Conservation (phyloP, 2,113 vertebrate species). For the Petrocephalus zakoni region DNA sequence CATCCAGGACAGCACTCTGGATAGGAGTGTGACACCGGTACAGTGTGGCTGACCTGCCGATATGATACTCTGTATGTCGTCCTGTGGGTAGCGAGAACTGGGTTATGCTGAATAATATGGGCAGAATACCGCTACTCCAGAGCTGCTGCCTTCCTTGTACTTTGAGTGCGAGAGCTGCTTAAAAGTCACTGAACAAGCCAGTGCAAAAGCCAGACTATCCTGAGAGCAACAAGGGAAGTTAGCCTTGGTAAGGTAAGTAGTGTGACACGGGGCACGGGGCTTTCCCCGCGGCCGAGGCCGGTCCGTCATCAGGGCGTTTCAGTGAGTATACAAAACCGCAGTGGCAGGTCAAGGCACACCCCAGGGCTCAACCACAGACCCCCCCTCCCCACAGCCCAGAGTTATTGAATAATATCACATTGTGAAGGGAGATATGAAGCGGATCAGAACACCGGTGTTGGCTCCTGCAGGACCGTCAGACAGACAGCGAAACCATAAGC, state of each 20-base stretch:
- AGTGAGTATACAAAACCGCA: not conserved
- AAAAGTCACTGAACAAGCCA: not conserved
- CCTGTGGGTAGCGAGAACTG: slow-evolving; percentile 50
- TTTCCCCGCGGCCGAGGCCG: slow-evolving; percentile 4
- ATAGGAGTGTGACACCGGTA: slow-evolving; percentile 24
- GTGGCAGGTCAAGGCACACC: not conserved
- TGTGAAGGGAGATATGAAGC: not conserved
- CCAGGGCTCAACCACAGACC: not conserved
- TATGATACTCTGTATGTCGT: slow-evolving; percentile 77
- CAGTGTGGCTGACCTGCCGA: slow-evolving; percentile 54
- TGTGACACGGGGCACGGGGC: slow-evolving; percentile 21
- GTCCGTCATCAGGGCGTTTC: slow-evolving; percentile 13
- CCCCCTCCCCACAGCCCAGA: not conserved
- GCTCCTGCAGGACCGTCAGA: not conserved
- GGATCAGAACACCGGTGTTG: not conserved
- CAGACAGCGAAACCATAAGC: not conserved
- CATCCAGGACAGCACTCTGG: slow-evolving; percentile 82
- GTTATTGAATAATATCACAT: not conserved
- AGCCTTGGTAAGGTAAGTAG: not conserved
- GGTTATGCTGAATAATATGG: not conserved
- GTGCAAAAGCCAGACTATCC: not conserved
- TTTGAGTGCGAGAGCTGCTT: not conserved
- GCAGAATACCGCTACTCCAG: not conserved
- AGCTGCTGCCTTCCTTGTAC: not conserved
- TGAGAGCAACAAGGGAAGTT: slow-evolving; percentile 22